A percentile compares a stretch with the other conserved stretches of the same genome.
These are phyloP conservation scores for Pheosia gnoma DNA, from an alignment of 2,888 invertebrate genomes.

Conservation along the genomic window DNA sequence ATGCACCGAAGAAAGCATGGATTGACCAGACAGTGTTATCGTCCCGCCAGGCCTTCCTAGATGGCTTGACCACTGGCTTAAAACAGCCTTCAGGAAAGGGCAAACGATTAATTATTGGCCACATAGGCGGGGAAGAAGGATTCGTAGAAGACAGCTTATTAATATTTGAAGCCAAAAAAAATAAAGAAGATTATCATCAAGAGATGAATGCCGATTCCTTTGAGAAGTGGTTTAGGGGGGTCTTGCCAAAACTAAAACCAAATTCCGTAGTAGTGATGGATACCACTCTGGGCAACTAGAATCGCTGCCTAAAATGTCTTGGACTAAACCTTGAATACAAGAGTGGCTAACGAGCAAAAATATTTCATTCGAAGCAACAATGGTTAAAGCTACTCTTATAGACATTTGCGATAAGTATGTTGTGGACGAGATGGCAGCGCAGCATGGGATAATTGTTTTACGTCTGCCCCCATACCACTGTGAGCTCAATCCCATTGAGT, in stretches of 20 bases:
- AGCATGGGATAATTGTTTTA: conserved; percentile 16
- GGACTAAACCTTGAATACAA: conserved; percentile 22
- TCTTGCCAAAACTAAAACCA: conserved; percentile 3
- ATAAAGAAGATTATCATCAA: too few relatives aligned
- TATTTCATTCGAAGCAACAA: conserved; percentile 20
- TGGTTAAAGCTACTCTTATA: conserved; percentile 14
- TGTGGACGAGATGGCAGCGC: conserved; percentile 22
- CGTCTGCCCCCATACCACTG: conserved; percentile 16
- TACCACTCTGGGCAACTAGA: conserved; percentile 10
- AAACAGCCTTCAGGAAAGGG: too few relatives aligned
- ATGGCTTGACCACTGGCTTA: too few relatives aligned
- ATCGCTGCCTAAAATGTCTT: conserved; percentile 22
- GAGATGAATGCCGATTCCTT: too few relatives aligned
- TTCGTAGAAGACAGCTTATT: too few relatives aligned
- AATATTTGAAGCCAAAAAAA: too few relatives aligned
- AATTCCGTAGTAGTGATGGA: conserved; percentile 1
- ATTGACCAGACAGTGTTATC: too few relatives aligned
- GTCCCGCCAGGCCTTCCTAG: too few relatives aligned
- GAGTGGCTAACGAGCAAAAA: conserved; percentile 22
- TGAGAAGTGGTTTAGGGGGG: too few relatives aligned
- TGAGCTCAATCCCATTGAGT: conserved; percentile 11
- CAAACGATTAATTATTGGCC: too few relatives aligned
- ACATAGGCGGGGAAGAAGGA: too few relatives aligned
- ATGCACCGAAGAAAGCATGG: too few relatives aligned
- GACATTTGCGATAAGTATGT: conserved; percentile 15